Evolutionary conservation across 1,140 invertebrate genomes (phyloP).

Genomic region (Neodiprion virginianus): DNA sequence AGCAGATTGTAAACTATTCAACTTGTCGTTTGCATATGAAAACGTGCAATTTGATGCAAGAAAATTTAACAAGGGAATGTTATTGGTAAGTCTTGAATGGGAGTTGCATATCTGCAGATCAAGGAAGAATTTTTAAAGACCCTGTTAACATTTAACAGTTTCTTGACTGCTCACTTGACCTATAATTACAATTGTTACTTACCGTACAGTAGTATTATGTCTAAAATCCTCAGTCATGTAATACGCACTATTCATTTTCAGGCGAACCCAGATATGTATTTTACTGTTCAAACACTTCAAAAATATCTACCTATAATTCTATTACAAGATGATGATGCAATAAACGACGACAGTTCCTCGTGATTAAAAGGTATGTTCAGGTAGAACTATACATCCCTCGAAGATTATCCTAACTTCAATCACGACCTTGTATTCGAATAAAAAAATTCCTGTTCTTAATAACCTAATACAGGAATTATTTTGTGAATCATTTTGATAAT

Average conservation of each 20-base stretch:
- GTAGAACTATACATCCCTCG: too few species aligned
- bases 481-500: too few species aligned
- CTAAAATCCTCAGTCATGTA: neutral
- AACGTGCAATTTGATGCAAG: conserved; percentile 48
- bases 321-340: conserved; percentile 23
- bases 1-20: conserved; percentile 44
- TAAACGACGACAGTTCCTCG: neutral
- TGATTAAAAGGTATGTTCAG: neutral
- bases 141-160: conserved; percentile 1
- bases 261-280: conserved; percentile 44
- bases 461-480: too few species aligned
- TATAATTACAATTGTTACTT: conserved; percentile 15
- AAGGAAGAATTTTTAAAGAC: conserved; percentile 13
- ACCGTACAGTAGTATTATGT: neutral
- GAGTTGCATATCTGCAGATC: too few species aligned
- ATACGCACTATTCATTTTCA: conserved; percentile 27
- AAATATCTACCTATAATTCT: conserved; percentile 43
- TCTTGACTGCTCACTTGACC: conserved; percentile 17
- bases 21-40: conserved; percentile 33
- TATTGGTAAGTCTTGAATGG: conserved; percentile 33
- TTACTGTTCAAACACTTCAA: conserved; percentile 32
- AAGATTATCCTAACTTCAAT: too few species aligned
- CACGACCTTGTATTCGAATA: too few species aligned
- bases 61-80: conserved; percentile 34
- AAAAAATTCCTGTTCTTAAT: too few species aligned